Conservation (phyloP, 1,140 invertebrate species). For the Centruroides sculpturatus region DNA sequence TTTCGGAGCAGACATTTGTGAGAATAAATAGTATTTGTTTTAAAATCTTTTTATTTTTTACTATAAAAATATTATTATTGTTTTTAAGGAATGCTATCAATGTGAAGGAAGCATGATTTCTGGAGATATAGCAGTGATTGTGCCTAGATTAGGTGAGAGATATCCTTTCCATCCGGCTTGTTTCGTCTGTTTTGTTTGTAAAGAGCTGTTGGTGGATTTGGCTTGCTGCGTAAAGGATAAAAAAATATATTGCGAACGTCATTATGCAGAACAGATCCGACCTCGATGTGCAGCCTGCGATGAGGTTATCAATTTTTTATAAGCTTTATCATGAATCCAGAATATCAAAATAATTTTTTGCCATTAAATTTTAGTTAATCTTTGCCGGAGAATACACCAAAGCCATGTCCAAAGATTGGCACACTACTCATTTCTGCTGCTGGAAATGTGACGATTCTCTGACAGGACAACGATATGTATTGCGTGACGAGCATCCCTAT, state of each 20-base stretch:
- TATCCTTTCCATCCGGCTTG: slow-evolving; percentile 71
- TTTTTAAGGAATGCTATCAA: slow-evolving; percentile 41
- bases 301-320: slow-evolving; percentile 51
- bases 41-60: background rate
- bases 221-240: slow-evolving; percentile 81
- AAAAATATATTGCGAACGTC: slow-evolving; percentile 74
- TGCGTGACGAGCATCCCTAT: slow-evolving; percentile 95
- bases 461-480: slow-evolving; percentile 92
- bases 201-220: slow-evolving; percentile 76
- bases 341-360: background rate
- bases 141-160: slow-evolving; percentile 48
- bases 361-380: slow-evolving; percentile 70
- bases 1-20: slow-evolving; percentile 32
- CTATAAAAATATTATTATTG: background rate
- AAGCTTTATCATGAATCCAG: too few relatives aligned
- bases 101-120: slow-evolving; percentile 45
- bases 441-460: slow-evolving; percentile 97
- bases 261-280: slow-evolving; percentile 87
- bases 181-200: slow-evolving; percentile 69
- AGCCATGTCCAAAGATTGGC: slow-evolving; percentile 89
- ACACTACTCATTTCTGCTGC: slow-evolving; percentile 24
- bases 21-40: slow-evolving; percentile 1
- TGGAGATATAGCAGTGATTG: slow-evolving; percentile 50
- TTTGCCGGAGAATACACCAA: slow-evolving; percentile 99
- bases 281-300: slow-evolving; percentile 84